Evolutionary conservation across 2,888 invertebrate species (phyloP).

Genomic region (Oeneis ivallda): DNA sequence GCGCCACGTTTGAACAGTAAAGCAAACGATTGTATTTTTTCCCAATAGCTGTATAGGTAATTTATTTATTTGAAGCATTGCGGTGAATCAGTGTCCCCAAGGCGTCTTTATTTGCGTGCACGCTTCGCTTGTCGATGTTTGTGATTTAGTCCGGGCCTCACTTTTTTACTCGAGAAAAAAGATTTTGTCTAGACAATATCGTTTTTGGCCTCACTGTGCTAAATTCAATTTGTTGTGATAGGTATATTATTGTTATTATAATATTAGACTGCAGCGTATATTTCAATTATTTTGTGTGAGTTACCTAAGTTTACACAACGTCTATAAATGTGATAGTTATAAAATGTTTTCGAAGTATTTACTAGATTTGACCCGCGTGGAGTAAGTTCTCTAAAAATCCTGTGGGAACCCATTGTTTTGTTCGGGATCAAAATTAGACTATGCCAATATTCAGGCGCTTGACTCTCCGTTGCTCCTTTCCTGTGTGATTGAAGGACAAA

Average conservation of each 20-base stretch:
- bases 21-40: slow-evolving; percentile 59
- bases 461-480: no score
- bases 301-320: no score
- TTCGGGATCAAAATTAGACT: no score
- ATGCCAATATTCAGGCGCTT: no score
- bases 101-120: slow-evolving; percentile 71
- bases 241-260: not conserved
- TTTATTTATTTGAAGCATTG: slow-evolving; percentile 69
- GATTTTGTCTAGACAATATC: slow-evolving; percentile 24
- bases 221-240: not conserved
- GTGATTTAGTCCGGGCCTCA: slow-evolving; percentile 56
- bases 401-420: no score
- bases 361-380: no score
- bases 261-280: no score
- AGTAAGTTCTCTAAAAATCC: no score
- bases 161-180: slow-evolving; percentile 6
- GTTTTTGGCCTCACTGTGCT: slow-evolving; percentile 11
- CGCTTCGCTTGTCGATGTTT: slow-evolving; percentile 61
- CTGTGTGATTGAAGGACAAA: no score
- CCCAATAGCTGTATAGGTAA: slow-evolving; percentile 52
- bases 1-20: slow-evolving; percentile 52
- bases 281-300: no score
- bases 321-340: no score
- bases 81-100: slow-evolving; percentile 67
- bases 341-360: no score